Evolutionary conservation across 2,797 vertebrate species (phyloP).

Genomic region (Poeciliopsis turneri): DNA sequence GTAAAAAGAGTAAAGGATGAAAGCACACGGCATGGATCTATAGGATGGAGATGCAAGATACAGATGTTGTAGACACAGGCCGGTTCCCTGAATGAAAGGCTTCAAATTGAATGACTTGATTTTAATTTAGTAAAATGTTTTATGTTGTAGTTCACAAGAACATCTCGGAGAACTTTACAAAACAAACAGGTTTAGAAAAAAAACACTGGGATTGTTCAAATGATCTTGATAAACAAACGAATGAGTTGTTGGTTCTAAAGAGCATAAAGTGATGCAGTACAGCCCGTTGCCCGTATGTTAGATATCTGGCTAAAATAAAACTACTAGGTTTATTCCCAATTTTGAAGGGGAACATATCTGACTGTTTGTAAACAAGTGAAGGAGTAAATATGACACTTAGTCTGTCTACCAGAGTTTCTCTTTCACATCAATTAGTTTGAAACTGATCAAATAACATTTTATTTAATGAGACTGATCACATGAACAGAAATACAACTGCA

Average conservation of each 20-base stretch:
- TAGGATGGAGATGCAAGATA: neutral
- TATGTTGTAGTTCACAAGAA: neutral
- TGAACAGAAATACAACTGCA: no score
- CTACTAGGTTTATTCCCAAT: neutral
- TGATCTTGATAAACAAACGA: neutral
- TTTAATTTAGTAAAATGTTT: neutral
- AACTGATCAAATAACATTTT: no score
- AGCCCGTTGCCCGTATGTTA: neutral
- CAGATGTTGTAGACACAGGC: neutral
- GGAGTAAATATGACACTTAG: no score
- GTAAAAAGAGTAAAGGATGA: slow-evolving; percentile 18
- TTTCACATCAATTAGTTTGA: no score
- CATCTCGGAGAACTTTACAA: neutral
- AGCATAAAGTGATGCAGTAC: neutral
- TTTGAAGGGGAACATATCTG: no score
- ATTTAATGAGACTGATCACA: no score
- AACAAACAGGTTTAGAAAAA: neutral
- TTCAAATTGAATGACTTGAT: neutral
- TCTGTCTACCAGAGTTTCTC: no score
- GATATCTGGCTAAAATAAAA: neutral
- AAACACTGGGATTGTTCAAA: neutral
- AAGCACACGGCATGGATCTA: neutral
- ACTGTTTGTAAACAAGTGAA: neutral
- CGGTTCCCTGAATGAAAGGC: neutral
- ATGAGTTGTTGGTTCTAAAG: neutral